Evolutionary conservation across 2,113 vertebrate genomes (phyloP).

Genomic region (Coturnix japonica): DNA sequence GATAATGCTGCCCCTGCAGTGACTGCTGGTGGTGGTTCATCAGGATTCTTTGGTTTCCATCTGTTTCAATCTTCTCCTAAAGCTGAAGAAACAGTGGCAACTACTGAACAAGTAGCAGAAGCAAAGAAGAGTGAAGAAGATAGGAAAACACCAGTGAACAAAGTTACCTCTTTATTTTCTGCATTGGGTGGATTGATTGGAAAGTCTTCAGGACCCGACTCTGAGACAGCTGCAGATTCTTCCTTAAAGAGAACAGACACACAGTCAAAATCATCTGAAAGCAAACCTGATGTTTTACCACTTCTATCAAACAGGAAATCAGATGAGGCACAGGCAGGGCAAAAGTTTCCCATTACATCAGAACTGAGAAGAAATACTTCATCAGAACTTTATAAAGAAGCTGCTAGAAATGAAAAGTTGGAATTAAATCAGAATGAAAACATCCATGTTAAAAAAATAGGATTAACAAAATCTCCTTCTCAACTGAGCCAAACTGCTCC

Average conservation of each 20-base stretch:
- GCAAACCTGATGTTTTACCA: slow-evolving; percentile 9
- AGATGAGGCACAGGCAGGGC: not conserved
- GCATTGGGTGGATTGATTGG: slow-evolving; percentile 79
- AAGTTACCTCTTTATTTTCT: slow-evolving; percentile 85
- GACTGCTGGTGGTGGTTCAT: slow-evolving; percentile 57
- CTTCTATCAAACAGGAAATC: slow-evolving; percentile 36
- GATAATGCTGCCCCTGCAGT: slow-evolving; percentile 7
- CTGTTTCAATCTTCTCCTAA: slow-evolving; percentile 70
- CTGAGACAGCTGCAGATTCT: slow-evolving; percentile 57
- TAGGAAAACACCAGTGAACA: slow-evolving; percentile 78
- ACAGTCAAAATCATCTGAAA: slow-evolving; percentile 35
- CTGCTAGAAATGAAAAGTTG: slow-evolving; percentile 58
- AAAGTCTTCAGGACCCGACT: slow-evolving; percentile 77
- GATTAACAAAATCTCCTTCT: slow-evolving; percentile 57
- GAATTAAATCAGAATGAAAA: slow-evolving; percentile 27
- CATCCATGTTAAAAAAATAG: not conserved
- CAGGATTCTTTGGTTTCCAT: slow-evolving; percentile 68
- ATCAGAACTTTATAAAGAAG: slow-evolving; percentile 75
- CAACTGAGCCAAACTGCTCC: slow-evolving; percentile 9
- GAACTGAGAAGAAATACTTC: not conserved
- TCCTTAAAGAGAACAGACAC: slow-evolving; percentile 22
- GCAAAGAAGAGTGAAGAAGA: slow-evolving; percentile 78
- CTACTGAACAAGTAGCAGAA: slow-evolving; percentile 79
- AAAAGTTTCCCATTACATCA: not conserved
- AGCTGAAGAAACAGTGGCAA: slow-evolving; percentile 66